Conservation (phyloP, 2,888 invertebrate genomes). For the Leptarthrus brevirostris region DNA sequence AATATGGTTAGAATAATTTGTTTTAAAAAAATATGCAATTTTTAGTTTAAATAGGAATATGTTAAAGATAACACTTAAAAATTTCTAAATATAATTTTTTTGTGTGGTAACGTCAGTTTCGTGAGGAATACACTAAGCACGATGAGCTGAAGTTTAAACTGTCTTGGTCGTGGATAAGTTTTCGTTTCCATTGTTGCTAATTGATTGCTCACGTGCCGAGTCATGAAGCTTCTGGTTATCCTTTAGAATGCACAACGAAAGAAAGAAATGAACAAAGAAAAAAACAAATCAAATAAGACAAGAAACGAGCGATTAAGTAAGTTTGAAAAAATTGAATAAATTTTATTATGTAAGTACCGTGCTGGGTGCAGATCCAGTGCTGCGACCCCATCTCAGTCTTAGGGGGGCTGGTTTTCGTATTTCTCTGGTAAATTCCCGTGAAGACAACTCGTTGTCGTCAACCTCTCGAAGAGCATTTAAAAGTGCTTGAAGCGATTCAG, state of each 20-base stretch:
- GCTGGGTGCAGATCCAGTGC: conserved; percentile 57
- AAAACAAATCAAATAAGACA: no score
- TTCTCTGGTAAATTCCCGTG: conserved; percentile 57
- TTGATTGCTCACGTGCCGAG: conserved; percentile 6
- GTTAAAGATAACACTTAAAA: conserved; percentile 37
- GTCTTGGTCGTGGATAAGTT: conserved; percentile 19
- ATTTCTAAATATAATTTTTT: conserved; percentile 20
- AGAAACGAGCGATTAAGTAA: no score
- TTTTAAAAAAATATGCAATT: conserved; percentile 5
- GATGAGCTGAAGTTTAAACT: conserved; percentile 27
- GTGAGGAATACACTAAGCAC: conserved; percentile 28
- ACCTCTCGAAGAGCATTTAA: conserved; percentile 59
- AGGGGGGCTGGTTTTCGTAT: conserved; percentile 63
- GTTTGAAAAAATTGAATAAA: neutral
- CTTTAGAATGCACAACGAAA: neutral
- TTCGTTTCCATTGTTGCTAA: conserved; percentile 13
- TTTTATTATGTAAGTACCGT: conserved; percentile 3
- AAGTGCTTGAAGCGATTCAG: conserved; percentile 52
- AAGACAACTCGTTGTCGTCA: conserved; percentile 56
- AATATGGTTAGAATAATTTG: neutral
- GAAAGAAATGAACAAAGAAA: no score
- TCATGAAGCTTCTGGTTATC: conserved; percentile 12
- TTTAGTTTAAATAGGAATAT: conserved; percentile 25
- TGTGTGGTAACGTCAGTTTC: conserved; percentile 10
- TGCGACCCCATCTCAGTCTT: conserved; percentile 65